Evolutionary conservation across 2,113 vertebrate genomes (phyloP).

Genomic region (Etheostoma spectabile): DNA sequence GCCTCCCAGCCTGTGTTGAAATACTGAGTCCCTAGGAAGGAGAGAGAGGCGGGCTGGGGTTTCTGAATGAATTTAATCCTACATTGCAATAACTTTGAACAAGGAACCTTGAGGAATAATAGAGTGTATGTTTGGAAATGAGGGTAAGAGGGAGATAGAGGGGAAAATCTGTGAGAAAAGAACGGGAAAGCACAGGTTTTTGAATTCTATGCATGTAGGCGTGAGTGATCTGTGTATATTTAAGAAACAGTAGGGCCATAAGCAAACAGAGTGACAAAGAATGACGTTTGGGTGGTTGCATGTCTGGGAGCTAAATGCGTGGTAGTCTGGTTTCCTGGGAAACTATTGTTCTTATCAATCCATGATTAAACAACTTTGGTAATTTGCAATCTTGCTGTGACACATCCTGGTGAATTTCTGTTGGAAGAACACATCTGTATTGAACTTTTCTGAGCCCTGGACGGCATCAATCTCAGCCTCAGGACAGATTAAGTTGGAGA

Average conservation of each 20-base stretch:
- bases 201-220: slow-evolving; percentile 49
- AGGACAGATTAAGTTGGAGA: slow-evolving; percentile 63
- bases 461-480: slow-evolving; percentile 60
- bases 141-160: slow-evolving; percentile 30
- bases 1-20: slow-evolving; percentile 70
- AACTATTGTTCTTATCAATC: slow-evolving; percentile 77
- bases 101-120: slow-evolving; percentile 25
- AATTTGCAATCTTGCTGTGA: slow-evolving; percentile 68
- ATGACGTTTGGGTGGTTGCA: slow-evolving; percentile 52
- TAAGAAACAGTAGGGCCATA: slow-evolving; percentile 60
- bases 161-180: slow-evolving; percentile 5
- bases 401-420: slow-evolving; percentile 67
- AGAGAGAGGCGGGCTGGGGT: slow-evolving; percentile 49
- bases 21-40: slow-evolving; percentile 66
- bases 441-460: slow-evolving; percentile 50
- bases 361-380: slow-evolving; percentile 74
- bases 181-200: slow-evolving; percentile 11
- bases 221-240: slow-evolving; percentile 64
- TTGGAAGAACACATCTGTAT: slow-evolving; percentile 47
- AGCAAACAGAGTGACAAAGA: slow-evolving; percentile 73
- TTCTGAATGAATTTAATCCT: slow-evolving; percentile 59
- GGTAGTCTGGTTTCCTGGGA: slow-evolving; percentile 67
- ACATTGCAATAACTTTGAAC: slow-evolving; percentile 56
- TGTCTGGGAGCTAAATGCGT: slow-evolving; percentile 63
- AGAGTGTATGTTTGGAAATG: slow-evolving; percentile 15